Conservation (phyloP, 2,888 invertebrate genomes). For the Tetragnatha montana region DNA sequence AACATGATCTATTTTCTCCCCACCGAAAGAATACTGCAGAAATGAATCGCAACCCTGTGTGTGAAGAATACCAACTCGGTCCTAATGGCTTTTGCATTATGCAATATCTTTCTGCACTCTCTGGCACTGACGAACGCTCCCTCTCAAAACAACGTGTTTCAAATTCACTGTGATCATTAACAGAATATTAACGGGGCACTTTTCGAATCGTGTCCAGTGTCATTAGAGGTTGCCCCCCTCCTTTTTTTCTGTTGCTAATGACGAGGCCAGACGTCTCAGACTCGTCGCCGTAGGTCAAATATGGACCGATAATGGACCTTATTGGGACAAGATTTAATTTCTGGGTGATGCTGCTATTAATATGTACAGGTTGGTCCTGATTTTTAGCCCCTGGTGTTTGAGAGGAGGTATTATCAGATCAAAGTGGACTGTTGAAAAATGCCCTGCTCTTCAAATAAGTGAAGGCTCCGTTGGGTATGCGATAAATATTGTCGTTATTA, state of each 20-base stretch:
- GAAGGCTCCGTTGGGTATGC: neutral
- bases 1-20: neutral
- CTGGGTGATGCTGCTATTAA: constrained; percentile 20
- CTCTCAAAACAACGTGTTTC: constrained; percentile 4
- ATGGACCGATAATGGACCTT: neutral
- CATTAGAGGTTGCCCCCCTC: constrained; percentile 16
- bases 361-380: constrained; percentile 1
- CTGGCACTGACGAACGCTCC: neutral
- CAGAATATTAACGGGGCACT: constrained; percentile 50
- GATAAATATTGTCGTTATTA: neutral
- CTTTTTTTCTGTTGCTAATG: constrained; percentile 2
- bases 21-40: neutral
- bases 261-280: constrained; percentile 6
- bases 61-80: constrained; percentile 30
- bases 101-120: constrained; percentile 25
- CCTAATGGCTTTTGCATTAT: constrained; percentile 56
- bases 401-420: neutral
- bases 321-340: constrained; percentile 36
- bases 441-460: neutral
- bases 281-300: neutral
- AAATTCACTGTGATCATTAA: constrained; percentile 56
- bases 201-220: constrained; percentile 33
- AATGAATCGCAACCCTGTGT: constrained; percentile 8
- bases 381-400: neutral
- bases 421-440: neutral